Base-by-base conservation (phyloP, 92 coral and sea anemone species). In the Zoanthus sansibaricus region DNA sequence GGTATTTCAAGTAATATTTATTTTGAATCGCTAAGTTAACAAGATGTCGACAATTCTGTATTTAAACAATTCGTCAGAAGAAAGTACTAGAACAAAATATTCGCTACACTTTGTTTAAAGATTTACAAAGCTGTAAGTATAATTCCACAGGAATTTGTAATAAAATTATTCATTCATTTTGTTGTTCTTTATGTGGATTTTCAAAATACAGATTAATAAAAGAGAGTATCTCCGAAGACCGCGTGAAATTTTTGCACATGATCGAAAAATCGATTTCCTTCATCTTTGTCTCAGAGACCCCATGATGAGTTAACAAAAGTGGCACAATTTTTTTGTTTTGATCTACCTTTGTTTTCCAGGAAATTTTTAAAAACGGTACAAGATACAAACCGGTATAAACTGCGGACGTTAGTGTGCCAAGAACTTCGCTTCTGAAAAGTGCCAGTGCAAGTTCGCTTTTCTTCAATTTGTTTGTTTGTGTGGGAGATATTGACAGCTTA, bases 371-470 rank as follows among this genome's bases (percentile, higher is more conserved):
- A 67, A 1, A 67, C 72, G 0, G 3, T 71, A 31, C 47, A 1
- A 71, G 47, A 37, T 71, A 49, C 49, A 49, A 18, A 1, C 46
- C 14, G 32, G 0, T 71, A 37, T 12, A 71, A 71, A 71, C 18
- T 67, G 72, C 72, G 72, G 72, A 67, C 31, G 18, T 67, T 67
- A 18, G 25, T 4, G 32, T 67, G 31, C 72, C 69, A 78, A 78
- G 47, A 78, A 78, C 83, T 0, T 78, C 83, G 83, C 69, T 78
- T 46, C 70, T 78, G 83, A 78, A 78, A 78, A 78, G 83, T 55
- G 69, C 30, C 12, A 54, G 54, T 15, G 67, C 83, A 78, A 17
- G 70, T 78, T 78, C 83, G 83, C 83, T 78, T 78, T 78, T 78
- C 83, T 16, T 78, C 42, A 78, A 52, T 78, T 78, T 78, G 83